phyloP scores from a whole-genome alignment of 2,888 invertebrate species.

The Mylabris sibirica region DNA sequence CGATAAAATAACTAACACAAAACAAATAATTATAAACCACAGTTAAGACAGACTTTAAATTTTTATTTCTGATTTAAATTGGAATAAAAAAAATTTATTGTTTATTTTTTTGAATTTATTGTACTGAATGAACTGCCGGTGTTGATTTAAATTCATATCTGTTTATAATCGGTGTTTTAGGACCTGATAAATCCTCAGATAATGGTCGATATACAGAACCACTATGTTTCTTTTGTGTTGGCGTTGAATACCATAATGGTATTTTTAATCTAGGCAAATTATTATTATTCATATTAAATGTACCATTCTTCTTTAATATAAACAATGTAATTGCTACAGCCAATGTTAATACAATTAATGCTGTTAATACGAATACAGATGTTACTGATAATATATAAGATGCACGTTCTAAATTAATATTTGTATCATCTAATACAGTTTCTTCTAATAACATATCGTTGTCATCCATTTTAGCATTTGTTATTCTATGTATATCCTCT shows the following conservation, averaged over 20 bases:
- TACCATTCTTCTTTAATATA: constrained; percentile 52
- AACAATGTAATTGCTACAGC: constrained; percentile 55
- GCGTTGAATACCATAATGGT: constrained; percentile 52
- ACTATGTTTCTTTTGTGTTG: constrained; percentile 72
- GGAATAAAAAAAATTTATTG: not conserved
- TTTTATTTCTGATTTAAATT: constrained; percentile 3
- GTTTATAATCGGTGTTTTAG: constrained; percentile 69
- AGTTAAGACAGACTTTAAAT: constrained; percentile 24
- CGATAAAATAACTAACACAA: constrained; percentile 24
- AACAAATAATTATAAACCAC: constrained; percentile 24
- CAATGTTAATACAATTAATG: constrained; percentile 65
- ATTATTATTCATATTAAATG: constrained; percentile 51
- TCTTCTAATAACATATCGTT: constrained; percentile 22
- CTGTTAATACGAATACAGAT: constrained; percentile 67
- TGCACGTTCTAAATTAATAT: constrained; percentile 46
- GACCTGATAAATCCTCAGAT: constrained; percentile 77
- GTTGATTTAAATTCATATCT: constrained; percentile 65
- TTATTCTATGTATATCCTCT: constrained; percentile 20
- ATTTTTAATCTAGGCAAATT: constrained; percentile 57
- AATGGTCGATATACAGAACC: constrained; percentile 80
- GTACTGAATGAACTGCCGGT: constrained; percentile 46
- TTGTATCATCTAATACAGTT: constrained; percentile 31
- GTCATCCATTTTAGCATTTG: constrained; percentile 16
- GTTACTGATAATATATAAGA: constrained; percentile 57
- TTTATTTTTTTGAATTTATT: constrained; percentile 14